A percentile compares a stretch with the other conserved stretches of the same genome.
These are phyloP conservation scores for Coregonus clupeaformis DNA, from an alignment of 2,113 vertebrate species.

Conservation along the genomic window DNA sequence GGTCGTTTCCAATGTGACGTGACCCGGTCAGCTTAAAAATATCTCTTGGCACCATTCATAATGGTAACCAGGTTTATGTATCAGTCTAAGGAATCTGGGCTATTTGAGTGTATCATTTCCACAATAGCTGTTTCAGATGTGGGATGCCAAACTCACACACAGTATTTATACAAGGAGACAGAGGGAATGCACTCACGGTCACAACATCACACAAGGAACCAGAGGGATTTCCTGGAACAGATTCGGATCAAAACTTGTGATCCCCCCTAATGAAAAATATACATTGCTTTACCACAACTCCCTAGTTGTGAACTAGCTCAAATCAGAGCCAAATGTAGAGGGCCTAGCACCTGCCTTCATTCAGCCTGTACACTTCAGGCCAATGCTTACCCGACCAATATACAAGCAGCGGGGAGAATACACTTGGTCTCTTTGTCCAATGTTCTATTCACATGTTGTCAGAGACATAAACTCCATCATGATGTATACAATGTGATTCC, in stretches of 20 bases:
- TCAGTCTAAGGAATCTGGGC: background rate
- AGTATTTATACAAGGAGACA: background rate
- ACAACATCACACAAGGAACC: background rate
- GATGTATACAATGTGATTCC: background rate
- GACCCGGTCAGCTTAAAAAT: background rate
- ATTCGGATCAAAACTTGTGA: background rate
- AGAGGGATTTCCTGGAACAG: background rate
- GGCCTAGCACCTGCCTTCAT: background rate
- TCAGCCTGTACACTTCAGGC: background rate
- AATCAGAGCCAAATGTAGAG: background rate
- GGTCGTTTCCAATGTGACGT: background rate
- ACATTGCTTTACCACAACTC: background rate
- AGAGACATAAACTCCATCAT: no score
- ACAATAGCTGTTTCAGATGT: background rate
- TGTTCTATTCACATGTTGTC: background rate
- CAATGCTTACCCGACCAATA: background rate
- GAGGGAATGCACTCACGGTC: background rate
- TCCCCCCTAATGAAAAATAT: background rate
- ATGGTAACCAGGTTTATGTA: background rate
- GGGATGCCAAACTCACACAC: background rate
- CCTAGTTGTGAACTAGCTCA: background rate
- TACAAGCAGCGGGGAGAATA: background rate
- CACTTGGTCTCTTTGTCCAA: background rate
- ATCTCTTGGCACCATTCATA: background rate
- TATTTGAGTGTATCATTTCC: background rate